Evolutionary conservation across 2,888 invertebrate genomes (phyloP).

Genomic region (Octonoba sinensis): DNA sequence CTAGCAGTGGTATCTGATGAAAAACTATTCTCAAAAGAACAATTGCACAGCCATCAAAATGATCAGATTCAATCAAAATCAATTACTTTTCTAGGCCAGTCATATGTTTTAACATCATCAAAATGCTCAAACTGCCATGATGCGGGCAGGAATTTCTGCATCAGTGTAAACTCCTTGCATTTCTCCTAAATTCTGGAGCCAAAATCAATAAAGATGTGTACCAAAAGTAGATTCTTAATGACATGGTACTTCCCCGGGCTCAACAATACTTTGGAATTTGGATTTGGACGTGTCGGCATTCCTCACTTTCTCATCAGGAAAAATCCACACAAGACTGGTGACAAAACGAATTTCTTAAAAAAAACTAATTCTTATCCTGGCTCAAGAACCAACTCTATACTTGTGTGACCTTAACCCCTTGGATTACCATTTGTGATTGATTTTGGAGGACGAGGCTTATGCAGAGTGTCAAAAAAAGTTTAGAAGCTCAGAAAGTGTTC

Average conservation of each 20-base stretch:
- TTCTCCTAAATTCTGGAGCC: background rate
- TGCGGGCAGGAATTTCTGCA: background rate
- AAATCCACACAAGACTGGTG: background rate
- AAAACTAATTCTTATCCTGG: too few relatives aligned
- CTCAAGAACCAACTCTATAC: background rate
- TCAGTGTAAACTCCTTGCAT: background rate
- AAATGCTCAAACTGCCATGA: background rate
- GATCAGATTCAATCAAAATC: too few relatives aligned
- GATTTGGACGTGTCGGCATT: background rate
- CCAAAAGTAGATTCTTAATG: background rate
- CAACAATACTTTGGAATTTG: background rate
- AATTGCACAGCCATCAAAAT: too few relatives aligned
- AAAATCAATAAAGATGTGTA: slow-evolving; percentile 2
- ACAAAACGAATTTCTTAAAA: background rate
- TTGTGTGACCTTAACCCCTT: background rate
- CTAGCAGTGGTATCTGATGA: background rate
- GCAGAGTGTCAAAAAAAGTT: background rate
- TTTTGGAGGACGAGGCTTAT: background rate
- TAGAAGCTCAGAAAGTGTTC: background rate
- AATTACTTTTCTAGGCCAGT: background rate
- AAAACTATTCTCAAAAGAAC: background rate
- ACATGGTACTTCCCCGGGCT: slow-evolving; percentile 1
- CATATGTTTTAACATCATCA: background rate
- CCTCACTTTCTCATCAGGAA: background rate
- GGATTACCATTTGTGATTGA: background rate